Conservation (phyloP, 2,888 invertebrate species). For the Thereva nobilitata region DNA sequence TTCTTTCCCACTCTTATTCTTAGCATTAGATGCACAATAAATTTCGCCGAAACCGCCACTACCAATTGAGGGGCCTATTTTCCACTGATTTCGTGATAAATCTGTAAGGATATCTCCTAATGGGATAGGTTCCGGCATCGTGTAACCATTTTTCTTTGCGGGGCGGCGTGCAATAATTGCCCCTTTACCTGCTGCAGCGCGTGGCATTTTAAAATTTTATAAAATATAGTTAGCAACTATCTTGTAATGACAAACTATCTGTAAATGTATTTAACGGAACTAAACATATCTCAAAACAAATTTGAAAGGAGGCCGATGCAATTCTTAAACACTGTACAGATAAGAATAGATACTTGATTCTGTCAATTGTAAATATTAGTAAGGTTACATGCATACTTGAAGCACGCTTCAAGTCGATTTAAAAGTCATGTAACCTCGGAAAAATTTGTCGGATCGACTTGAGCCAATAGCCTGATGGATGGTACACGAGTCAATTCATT, state of each 20-base stretch:
- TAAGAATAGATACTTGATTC: too few relatives aligned
- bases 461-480: too few relatives aligned
- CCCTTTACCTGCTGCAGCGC: constrained; percentile 41
- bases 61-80: constrained; percentile 84
- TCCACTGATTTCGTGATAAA: constrained; percentile 78
- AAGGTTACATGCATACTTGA: too few relatives aligned
- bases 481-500: too few relatives aligned
- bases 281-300: not conserved
- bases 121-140: constrained; percentile 53
- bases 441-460: too few relatives aligned
- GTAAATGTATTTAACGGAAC: not conserved
- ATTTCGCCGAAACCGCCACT: constrained; percentile 94
- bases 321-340: too few relatives aligned
- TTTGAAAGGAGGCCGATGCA: too few relatives aligned
- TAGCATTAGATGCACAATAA: constrained; percentile 74
- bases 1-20: constrained; percentile 60
- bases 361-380: too few relatives aligned
- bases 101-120: constrained; percentile 78
- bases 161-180: constrained; percentile 24
- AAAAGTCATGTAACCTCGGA: too few relatives aligned
- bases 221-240: not conserved
- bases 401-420: too few relatives aligned
- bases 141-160: constrained; percentile 51
- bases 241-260: not conserved
- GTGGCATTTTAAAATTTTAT: constrained; percentile 42